Evolutionary conservation across 1,140 invertebrate genomes (phyloP), one percentile per base, ranked within the genome.

Genomic region (Drosophila pallidifrons): DNA sequence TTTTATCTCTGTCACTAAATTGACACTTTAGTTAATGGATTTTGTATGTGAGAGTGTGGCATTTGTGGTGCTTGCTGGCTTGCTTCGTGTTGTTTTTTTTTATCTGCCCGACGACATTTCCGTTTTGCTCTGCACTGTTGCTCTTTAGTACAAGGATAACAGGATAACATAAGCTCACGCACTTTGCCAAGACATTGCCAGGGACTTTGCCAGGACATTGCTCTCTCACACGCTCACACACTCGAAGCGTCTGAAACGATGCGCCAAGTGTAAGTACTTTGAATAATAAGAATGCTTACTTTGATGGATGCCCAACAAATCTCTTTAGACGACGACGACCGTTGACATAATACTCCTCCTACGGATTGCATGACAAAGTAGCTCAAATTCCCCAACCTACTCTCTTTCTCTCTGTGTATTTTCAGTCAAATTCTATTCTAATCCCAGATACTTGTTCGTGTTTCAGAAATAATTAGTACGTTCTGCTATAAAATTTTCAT

Each of bases 1-100:
- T 91, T 91, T 91, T 91, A 91, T 91, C 87, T 91, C 77, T 91
- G 88, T 91, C 87, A 91, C 88, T 91, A 91, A 91, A 91, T 91
- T 91, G 87, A 91, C 87, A 91, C 87, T 91, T 91, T 91, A 91
- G 82, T 91, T 91, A 90, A 91, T 91, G 88, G 87, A 83, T 91
- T 91, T 91, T 79, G 80, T 83, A 79, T 89, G 85, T 85, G 85
- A 89, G 85, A 77, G 80, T 80, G 80, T 73, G 67, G 66, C 69
- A 77, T 77, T 75, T 86, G 78, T 73, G 82, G 67, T 66, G 72
- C 68, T 87, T 80, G 66, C 77, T 74, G 61, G 77, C 57, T 16
- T 60, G 7, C 49, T 52, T 49, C 15, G 15, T 52, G 30, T 32
- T 32, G 5, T 32, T 32, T 38, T 38, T 38, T 38, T 55, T 82